Base-by-base conservation (phyloP, 2,888 invertebrate genomes). In the Geotrupes spiniger region DNA sequence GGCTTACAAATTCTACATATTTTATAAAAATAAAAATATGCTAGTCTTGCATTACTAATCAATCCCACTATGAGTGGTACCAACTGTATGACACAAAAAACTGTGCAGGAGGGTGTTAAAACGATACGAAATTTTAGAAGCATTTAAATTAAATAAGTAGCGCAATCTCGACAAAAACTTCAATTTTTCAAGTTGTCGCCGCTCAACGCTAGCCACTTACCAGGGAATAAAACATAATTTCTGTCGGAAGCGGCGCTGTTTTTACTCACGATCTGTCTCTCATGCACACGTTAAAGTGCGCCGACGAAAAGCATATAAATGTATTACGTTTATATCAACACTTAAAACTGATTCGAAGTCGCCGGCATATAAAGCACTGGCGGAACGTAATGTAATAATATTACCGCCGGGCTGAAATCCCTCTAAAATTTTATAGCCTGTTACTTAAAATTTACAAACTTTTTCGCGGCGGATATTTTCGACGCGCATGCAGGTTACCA, bases 401-500 rank as follows among this genome's bases (percentile, higher is more conserved):
- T 25, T 27, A 40, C 11, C 12, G 12, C 14, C 8, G 40, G 9
- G 25, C 15, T 4, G 26, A 46, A 49, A 52, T 49, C 49, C 49
- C 54, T 51, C 39, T 41, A 36, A 50, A 54, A 57, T 46, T 54
- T 54, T 53, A 54, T 52, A 42, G 49, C 53, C 38, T 42, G 45
- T 41, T 31, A 40, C 47, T 42, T 53, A 53, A 49, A 52, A 49
- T 41, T 48, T 45, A 27, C 41, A 43, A 45, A 42, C 37, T 33
- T 38, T 44, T 47, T 31, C 29, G 28, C 46, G 40, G 47, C 41
- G 36, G 21, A 21, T 4, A 21, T 21, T 21, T 21, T 21, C 21
- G 46, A 33, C 16, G 38, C 27, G 55, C 62, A 61, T 60, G 60
- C 61, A 53, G 36, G 47, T 42, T 36, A 46, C 64, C 74, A 74